Evolutionary conservation across 2,113 vertebrate species (phyloP).

Genomic region (Podocnemis expansa): DNA sequence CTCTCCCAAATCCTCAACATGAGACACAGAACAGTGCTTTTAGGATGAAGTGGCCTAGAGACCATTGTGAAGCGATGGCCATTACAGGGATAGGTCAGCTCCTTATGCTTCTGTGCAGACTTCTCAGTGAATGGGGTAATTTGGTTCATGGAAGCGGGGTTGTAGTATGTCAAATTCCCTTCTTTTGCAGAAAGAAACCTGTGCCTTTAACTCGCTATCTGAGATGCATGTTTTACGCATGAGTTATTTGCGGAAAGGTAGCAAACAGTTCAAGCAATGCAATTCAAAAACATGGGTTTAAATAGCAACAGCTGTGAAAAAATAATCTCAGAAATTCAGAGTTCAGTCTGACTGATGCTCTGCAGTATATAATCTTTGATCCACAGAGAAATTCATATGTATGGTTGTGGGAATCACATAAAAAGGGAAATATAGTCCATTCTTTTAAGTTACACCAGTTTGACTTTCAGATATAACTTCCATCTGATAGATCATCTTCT

Average conservation of each 20-base stretch:
- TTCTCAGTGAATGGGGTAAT: background rate
- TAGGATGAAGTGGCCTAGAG: constrained; percentile 12
- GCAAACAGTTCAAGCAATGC: background rate
- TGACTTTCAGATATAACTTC: background rate
- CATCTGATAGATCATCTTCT: background rate
- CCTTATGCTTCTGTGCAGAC: constrained; percentile 3
- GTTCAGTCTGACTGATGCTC: background rate
- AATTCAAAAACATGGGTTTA: background rate
- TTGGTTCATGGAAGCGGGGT: background rate
- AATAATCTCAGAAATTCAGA: background rate
- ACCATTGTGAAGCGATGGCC: background rate
- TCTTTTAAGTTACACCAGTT: constrained; percentile 7
- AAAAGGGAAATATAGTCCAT: background rate
- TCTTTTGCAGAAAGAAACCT: background rate
- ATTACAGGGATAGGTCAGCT: background rate
- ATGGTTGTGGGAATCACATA: background rate
- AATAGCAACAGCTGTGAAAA: background rate
- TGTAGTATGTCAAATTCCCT: background rate
- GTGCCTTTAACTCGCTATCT: background rate
- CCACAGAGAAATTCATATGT: background rate
- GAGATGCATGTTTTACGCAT: background rate
- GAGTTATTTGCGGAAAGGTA: background rate
- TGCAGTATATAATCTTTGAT: background rate
- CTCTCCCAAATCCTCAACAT: constrained; percentile 31
- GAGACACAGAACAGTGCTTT: background rate